phyloP scores from a whole-genome alignment of 2,113 vertebrate species.

The Phyllostomus discolor region DNA sequence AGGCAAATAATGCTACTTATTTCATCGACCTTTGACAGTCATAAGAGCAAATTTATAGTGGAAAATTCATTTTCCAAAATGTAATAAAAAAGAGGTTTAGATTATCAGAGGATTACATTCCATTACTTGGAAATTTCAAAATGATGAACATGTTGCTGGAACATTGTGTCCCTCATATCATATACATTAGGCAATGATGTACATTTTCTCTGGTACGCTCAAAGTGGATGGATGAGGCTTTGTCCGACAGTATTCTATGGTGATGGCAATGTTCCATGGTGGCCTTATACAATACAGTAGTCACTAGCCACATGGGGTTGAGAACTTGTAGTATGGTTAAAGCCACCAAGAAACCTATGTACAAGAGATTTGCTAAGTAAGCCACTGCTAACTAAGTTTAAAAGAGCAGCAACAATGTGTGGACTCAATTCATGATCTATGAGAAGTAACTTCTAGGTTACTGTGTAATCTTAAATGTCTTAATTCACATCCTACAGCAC shows the following conservation, averaged over 20 bases:
- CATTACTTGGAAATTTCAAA: constrained; percentile 7
- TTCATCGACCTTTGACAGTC: background rate
- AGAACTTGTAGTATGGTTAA: background rate
- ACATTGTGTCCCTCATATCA: background rate
- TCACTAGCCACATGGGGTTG: background rate
- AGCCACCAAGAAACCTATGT: background rate
- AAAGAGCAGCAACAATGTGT: background rate
- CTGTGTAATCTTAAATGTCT: background rate
- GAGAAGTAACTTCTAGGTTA: background rate
- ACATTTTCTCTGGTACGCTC: background rate
- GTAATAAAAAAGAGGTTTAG: background rate
- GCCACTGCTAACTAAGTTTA: background rate
- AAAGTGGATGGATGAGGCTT: background rate
- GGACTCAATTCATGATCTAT: background rate
- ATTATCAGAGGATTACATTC: background rate
- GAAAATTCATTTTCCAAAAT: constrained; percentile 20
- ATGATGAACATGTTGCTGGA: background rate
- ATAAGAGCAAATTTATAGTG: background rate
- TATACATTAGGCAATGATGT: background rate
- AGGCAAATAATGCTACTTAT: background rate
- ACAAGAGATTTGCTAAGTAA: background rate
- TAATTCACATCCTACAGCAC: background rate
- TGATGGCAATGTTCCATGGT: fast-evolving
- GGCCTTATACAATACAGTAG: fast-evolving
- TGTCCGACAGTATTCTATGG: background rate